Evolutionary conservation across 2,113 vertebrate genomes (phyloP), one percentile per base, ranked within the genome.

Genomic region (Pongo abelii): DNA sequence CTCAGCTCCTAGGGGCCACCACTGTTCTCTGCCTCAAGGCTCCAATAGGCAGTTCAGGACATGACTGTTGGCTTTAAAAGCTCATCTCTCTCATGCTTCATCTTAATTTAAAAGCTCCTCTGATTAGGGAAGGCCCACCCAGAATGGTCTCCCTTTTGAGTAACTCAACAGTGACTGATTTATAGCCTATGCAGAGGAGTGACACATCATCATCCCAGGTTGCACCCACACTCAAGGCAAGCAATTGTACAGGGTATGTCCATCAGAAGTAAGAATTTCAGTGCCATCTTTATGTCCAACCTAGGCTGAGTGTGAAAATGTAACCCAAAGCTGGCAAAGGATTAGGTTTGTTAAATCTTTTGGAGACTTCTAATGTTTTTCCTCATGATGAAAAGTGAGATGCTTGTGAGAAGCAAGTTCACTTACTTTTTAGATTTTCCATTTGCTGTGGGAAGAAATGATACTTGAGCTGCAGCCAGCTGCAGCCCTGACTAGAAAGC

Each of bases 201-300:
- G 38, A 83, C 23, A 8, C 20, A 1, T 13, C 30, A 14, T 5
- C 3, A 35, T 43, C 9, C 5, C 32, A 18, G 30, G 50, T 18
- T 43, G 30, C 8, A 16, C 16, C 52, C 64, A 18, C 78, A 30
- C 8, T 72, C 18, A 46, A 67, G 59, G 11, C 43, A 10, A 30
- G 6, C 8, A 5, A 9, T 23, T 11, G 22, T 8, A 69, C 23
- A 14, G 9, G 18, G 11, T 0, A 0, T 38, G n/a, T n/a, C 22
- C 40, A n/a, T 40, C 72, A 61, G 13, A 43, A 22, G 22, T 16
- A 23, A 27, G 46, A 80, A 50, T 32, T 11, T 23, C 23, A 38
- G 57, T 0, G 9, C 6, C n/a, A 46, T 13, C 48, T 72, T 27
- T 12, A 30, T 57, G 22, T 81, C 64, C n/a, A 43, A 7, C 18